Conservation (phyloP, 1,140 invertebrate species). For the Trinorchestia longiramus region DNA sequence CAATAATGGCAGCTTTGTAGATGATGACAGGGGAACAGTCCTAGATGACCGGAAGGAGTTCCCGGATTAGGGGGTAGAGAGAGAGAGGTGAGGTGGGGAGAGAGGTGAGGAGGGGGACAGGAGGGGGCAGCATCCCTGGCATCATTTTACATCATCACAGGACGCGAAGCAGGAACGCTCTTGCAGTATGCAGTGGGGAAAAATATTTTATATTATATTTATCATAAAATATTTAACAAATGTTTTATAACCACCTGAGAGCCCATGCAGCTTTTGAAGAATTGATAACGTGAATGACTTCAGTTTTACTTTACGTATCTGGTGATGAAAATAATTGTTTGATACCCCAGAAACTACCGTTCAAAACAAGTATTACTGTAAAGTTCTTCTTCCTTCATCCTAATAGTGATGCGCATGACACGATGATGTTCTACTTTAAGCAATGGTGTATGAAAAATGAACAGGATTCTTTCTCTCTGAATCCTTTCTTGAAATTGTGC, state of each 20-base stretch:
- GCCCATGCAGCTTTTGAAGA: background rate
- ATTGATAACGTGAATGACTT: background rate
- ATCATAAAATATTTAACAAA: background rate
- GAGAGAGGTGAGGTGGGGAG: too few species aligned
- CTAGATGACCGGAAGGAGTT: background rate
- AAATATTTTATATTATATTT: too few species aligned
- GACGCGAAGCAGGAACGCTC: background rate
- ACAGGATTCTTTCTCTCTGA: too few species aligned
- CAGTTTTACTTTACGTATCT: background rate
- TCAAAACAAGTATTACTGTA: background rate
- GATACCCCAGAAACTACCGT: background rate
- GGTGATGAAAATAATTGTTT: background rate
- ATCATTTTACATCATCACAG: background rate
- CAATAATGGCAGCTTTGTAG: background rate
- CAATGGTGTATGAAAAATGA: too few species aligned
- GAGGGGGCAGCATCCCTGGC: background rate
- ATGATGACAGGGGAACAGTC: background rate
- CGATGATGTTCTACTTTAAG: too few species aligned
- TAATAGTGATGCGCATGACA: too few species aligned
- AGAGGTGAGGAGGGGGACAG: background rate
- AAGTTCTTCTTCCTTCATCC: too few species aligned
- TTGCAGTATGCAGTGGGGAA: background rate
- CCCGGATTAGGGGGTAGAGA: background rate
- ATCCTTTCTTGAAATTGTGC: too few species aligned
- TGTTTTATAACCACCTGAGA: background rate